Conservation (phyloP, 2,888 invertebrate genomes). For the Epistrophe eligans region DNA sequence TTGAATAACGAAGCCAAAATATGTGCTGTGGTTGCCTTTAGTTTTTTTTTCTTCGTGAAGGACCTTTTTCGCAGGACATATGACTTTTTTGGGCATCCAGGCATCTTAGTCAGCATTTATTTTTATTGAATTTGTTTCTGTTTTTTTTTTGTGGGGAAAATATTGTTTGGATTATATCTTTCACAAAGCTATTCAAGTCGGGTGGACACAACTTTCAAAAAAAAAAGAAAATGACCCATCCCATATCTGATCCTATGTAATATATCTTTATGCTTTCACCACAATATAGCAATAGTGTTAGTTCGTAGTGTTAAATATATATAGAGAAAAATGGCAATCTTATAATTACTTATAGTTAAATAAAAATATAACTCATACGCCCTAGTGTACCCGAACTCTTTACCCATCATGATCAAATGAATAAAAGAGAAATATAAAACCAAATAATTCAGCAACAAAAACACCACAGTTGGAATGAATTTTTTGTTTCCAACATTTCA, state of each 20-base stretch:
- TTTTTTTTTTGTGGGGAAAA: background rate
- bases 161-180: slow-evolving; percentile 4
- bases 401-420: slow-evolving; percentile 20
- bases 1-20: background rate
- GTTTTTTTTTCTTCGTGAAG: background rate
- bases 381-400: slow-evolving; percentile 14
- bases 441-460: background rate
- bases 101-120: slow-evolving; percentile 22
- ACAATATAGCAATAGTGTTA: background rate
- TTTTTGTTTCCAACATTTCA: slow-evolving; percentile 39
- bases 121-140: background rate
- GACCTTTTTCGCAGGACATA: background rate
- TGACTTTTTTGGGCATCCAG: background rate
- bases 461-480: slow-evolving; percentile 8
- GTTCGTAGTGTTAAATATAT: background rate
- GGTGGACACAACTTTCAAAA: background rate
- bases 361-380: slow-evolving; percentile 29
- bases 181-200: background rate
- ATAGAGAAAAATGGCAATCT: background rate
- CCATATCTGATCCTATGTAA: background rate
- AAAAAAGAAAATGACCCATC: background rate
- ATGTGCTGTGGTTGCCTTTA: slow-evolving; percentile 4
- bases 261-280: background rate
- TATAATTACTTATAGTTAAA: slow-evolving; percentile 6
- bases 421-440: background rate